These are phyloP conservation scores for Plutomurus gul DNA, from an alignment of 1,140 invertebrate species.

Conservation along the genomic window DNA sequence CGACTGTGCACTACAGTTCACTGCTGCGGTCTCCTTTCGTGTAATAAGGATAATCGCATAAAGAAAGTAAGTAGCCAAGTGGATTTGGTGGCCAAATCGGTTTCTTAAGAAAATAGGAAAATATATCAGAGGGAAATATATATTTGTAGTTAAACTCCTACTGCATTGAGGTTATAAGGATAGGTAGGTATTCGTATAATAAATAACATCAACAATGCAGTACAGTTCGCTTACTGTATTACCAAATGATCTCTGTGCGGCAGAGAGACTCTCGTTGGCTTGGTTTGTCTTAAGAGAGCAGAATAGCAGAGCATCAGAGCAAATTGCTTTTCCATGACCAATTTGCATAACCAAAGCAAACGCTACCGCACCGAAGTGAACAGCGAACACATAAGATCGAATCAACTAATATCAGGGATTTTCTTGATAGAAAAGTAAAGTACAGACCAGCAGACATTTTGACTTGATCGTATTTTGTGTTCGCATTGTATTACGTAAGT, in stretches of 20 bases:
- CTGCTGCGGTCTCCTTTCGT: not conserved
- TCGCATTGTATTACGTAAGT: not conserved
- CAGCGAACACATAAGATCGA: conserved; percentile 7
- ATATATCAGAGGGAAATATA: not conserved
- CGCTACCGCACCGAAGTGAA: not conserved
- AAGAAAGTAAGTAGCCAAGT: conserved; percentile 7
- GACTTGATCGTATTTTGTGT: not conserved
- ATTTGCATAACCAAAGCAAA: conserved; percentile 40
- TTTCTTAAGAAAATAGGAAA: conserved; percentile 13
- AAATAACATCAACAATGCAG: not conserved
- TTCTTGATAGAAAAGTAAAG: too few relatives aligned
- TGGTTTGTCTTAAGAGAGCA: not conserved
- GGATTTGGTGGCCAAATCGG: not conserved
- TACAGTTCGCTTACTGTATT: not conserved
- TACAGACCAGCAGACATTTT: too few relatives aligned
- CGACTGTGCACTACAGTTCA: not conserved
- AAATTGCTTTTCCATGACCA: conserved; percentile 42
- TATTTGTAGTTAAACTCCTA: not conserved
- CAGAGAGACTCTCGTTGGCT: too few relatives aligned
- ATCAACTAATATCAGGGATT: too few relatives aligned
- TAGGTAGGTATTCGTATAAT: not conserved
- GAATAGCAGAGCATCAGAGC: not conserved
- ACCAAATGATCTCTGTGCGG: not conserved
- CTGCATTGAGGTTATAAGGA: not conserved
- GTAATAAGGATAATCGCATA: not conserved